These are phyloP conservation scores for Notarius quadriscutis DNA, from an alignment of 2,113 vertebrate species.

Conservation along the genomic window DNA sequence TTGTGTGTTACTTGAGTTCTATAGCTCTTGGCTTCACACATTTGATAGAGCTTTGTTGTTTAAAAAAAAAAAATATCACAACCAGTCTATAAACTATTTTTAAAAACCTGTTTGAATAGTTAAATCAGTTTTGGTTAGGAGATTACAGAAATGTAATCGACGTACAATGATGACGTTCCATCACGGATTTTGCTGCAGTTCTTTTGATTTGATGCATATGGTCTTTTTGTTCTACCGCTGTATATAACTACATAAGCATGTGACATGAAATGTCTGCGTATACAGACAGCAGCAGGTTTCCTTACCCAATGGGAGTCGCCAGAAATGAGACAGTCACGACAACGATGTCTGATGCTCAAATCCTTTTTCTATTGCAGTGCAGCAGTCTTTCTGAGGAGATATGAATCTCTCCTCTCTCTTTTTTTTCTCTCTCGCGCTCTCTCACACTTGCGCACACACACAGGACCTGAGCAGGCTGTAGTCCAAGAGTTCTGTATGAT, in stretches of 20 bases:
- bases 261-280: background rate
- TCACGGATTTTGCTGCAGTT: background rate
- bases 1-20: slow-evolving; percentile 24
- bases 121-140: background rate
- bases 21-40: background rate
- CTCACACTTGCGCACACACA: background rate
- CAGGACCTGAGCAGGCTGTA: background rate
- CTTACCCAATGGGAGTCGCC: background rate
- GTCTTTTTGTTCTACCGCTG: background rate
- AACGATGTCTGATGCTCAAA: slow-evolving; percentile 7
- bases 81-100: background rate
- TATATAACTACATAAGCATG: background rate
- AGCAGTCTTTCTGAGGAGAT: slow-evolving; percentile 27
- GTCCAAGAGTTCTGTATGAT: background rate
- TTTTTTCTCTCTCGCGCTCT: background rate
- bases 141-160: background rate
- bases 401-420: slow-evolving; percentile 4
- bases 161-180: background rate
- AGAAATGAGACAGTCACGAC: slow-evolving; percentile 19
- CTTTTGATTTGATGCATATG: background rate
- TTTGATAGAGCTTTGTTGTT: background rate
- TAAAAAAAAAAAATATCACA: background rate
- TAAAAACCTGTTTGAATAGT: background rate
- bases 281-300: background rate
- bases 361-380: slow-evolving; percentile 19